Evolutionary conservation across 2,888 invertebrate genomes (phyloP), one percentile per base, ranked within the genome.

Genomic region (Ceratothoa steindachneri): DNA sequence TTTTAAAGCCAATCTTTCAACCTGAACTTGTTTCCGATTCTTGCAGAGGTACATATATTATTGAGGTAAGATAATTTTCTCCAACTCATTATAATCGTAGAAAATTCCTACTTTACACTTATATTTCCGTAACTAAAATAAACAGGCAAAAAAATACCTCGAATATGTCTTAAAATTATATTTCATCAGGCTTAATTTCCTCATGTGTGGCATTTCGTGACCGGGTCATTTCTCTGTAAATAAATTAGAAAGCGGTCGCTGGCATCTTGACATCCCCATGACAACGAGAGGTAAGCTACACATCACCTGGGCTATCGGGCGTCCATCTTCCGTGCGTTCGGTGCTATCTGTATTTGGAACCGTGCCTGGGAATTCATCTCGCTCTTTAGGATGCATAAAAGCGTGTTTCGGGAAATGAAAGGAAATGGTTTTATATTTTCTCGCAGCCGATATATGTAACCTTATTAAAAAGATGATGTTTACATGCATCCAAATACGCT

Each of bases 381-480:
- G 24, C 55, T 55, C 55, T 55, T 55, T 55, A 55, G 55, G 55
- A 55, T 55, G 55, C 55, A 55, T 55, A 55, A 55, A 55, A 55
- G 55, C 19, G 5, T 55, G 7, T 5, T 22, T 55, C 55, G 55
- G 55, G 55, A 55, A 55, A 55, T 55, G 55, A 55, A 55, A 55
- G 55, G 55, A 55, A 55, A 55, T 55, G 24, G 55, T 55, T 55
- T 55, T 7, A 55, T 55, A 55, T 55, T 19, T 55, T 55, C 24
- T 55, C 19, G 55, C 19, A 55, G 55, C 55, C 55, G 55, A 55
- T 55, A 55, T 55, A 55, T 55, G 19, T 55, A 55, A 55, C 55
- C 55, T 55, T 55, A 55, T 55, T 55, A 55, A 55, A 41, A 9
- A 41, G 55, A 55, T 5, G 24, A 55, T 55, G 19, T 19, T 15